These are phyloP conservation scores for Promerops cafer DNA, from an alignment of 2,113 vertebrate species.

Conservation along the genomic window DNA sequence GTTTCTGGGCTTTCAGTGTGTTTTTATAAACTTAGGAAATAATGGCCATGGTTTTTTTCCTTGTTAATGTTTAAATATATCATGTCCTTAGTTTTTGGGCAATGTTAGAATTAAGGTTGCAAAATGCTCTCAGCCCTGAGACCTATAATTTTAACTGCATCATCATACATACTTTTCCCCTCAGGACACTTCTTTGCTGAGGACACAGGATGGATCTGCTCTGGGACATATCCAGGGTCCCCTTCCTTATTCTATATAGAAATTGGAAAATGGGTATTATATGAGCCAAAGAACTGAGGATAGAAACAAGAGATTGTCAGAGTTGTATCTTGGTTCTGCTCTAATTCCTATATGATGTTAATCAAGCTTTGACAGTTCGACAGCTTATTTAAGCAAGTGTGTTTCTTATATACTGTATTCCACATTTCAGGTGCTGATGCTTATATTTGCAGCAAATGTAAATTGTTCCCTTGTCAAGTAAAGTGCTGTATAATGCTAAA, in stretches of 20 bases:
- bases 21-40: neutral
- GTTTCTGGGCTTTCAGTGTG: neutral
- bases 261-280: neutral
- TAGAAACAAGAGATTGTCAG: neutral
- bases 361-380: neutral
- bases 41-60: neutral
- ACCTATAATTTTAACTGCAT: neutral
- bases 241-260: neutral
- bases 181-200: neutral
- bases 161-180: neutral
- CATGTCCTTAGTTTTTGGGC: neutral
- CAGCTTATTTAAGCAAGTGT: neutral
- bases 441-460: neutral
- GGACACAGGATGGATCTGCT: neutral
- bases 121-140: neutral
- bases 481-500: slow-evolving; percentile 20
- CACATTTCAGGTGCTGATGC: neutral
- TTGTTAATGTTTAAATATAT: neutral
- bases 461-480: neutral
- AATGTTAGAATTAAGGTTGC: neutral
- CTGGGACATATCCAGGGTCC: neutral
- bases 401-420: neutral
- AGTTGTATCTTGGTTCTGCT: neutral
- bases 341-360: neutral
- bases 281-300: neutral